A percentile compares a stretch with the other conserved stretches of the same genome.
Conservation (phyloP, 2,888 invertebrate species). For the Ophion ellenae region DNA sequence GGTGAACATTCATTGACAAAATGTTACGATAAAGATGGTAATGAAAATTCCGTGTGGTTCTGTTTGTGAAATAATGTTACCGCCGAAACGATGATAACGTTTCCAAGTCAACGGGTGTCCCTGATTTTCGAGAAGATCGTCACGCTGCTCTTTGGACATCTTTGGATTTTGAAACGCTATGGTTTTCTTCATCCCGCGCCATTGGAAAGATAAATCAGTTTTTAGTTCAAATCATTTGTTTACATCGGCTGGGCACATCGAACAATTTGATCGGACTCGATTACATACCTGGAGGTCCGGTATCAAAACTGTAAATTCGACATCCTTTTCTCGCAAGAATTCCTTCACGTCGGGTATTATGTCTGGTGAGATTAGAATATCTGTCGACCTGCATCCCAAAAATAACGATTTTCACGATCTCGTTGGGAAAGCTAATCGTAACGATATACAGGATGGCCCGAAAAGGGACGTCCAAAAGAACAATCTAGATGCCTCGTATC, state of each 20-base stretch:
- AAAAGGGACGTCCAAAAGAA: no score
- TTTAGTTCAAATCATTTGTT: not conserved
- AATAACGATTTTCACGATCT: not conserved
- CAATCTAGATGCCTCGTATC: no score
- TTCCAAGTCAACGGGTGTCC: conserved; percentile 90
- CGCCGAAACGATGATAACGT: conserved; percentile 88
- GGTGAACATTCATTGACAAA: not conserved
- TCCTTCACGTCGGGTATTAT: conserved; percentile 86
- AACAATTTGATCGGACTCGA: not conserved
- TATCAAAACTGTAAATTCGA: conserved; percentile 88
- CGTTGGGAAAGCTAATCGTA: no score
- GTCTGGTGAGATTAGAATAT: conserved; percentile 90
- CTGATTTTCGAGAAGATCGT: conserved; percentile 85
- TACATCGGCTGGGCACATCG: not conserved
- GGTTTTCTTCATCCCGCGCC: conserved; percentile 85
- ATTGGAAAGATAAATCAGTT: not conserved
- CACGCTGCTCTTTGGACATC: conserved; percentile 86
- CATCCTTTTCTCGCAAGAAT: conserved; percentile 86
- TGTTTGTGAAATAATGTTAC: conserved; percentile 70
- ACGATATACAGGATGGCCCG: no score
- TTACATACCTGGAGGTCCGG: conserved; percentile 88
- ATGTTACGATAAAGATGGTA: not conserved
- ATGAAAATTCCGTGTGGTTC: not conserved
- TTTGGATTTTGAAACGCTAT: conserved; percentile 89
- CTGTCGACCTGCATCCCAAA: conserved; percentile 84